Evolutionary conservation across 2,888 invertebrate species (phyloP).

Genomic region (Ferrisia virgata): DNA sequence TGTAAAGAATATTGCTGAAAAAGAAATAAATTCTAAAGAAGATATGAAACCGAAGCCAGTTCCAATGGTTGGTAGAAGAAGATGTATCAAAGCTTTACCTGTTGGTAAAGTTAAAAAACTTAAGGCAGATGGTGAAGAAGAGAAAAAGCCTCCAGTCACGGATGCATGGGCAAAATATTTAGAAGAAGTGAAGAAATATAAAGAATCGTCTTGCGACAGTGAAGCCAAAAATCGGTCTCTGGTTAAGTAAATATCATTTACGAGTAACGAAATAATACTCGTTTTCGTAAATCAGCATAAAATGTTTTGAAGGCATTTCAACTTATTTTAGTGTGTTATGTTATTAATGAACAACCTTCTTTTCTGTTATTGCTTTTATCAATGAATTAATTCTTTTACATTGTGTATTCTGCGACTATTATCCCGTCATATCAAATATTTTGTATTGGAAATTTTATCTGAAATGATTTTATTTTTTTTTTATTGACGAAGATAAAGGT

Average conservation of each 20-base stretch:
- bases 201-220: conserved; percentile 87
- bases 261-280: not conserved
- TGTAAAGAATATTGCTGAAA: not conserved
- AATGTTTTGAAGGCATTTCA: not conserved
- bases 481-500: not conserved
- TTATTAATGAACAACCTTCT: not conserved
- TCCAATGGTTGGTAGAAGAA: conserved; percentile 71
- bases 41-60: conserved; percentile 49
- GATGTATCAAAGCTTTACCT: conserved; percentile 82
- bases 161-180: conserved; percentile 92
- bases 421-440: not conserved
- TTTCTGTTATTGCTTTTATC: not conserved
- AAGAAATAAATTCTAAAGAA: not conserved
- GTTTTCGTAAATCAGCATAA: not conserved
- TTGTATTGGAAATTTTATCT: not conserved
- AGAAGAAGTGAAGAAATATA: conserved; percentile 89
- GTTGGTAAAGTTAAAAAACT: conserved; percentile 86
- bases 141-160: conserved; percentile 59
- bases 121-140: conserved; percentile 61
- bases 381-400: not conserved
- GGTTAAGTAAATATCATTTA: conserved; percentile 66
- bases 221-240: conserved; percentile 80
- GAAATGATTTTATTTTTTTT: not conserved
- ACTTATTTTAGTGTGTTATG: not conserved
- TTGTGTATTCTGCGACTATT: not conserved